These are phyloP conservation scores for Drosophila bunnanda DNA, from an alignment of 2,888 invertebrate genomes.

Conservation along the genomic window DNA sequence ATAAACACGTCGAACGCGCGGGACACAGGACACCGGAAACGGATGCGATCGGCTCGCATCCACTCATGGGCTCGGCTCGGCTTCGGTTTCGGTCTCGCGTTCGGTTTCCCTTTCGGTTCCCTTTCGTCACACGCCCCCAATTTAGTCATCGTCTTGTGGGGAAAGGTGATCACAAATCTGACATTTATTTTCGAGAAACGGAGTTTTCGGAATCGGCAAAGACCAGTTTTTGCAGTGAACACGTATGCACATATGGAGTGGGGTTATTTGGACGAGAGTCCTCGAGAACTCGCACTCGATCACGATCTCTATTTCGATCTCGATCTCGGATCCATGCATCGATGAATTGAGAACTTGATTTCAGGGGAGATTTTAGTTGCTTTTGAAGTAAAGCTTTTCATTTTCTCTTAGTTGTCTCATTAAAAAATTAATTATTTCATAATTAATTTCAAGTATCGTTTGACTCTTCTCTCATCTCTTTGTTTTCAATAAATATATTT, in stretches of 20 bases:
- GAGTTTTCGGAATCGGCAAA: conserved; percentile 28
- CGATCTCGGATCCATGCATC: conserved; percentile 28
- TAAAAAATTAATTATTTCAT: conserved; percentile 76
- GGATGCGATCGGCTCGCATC: conserved; percentile 4
- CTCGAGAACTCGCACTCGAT: conserved; percentile 7
- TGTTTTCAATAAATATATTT: conserved; percentile 66
- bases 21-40: conserved; percentile 18
- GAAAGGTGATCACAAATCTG: conserved; percentile 26
- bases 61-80: conserved; percentile 18
- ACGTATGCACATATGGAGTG: conserved; percentile 33
- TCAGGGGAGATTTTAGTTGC: conserved; percentile 56
- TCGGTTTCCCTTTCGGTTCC: conserved; percentile 49
- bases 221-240: conserved; percentile 32
- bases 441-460: conserved; percentile 70
- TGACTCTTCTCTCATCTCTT: conserved; percentile 54
- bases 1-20: conserved; percentile 63
- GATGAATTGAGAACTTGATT: conserved; percentile 52
- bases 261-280: conserved; percentile 10
- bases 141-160: conserved; percentile 10
- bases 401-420: conserved; percentile 60
- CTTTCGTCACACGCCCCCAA: conserved; percentile 50
- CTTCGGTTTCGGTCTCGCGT: neutral
- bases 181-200: conserved; percentile 24
- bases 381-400: conserved; percentile 61
- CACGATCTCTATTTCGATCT: conserved; percentile 8